phyloP scores from a whole-genome alignment of 92 coral and sea anemone species.

The Metridium senile region DNA sequence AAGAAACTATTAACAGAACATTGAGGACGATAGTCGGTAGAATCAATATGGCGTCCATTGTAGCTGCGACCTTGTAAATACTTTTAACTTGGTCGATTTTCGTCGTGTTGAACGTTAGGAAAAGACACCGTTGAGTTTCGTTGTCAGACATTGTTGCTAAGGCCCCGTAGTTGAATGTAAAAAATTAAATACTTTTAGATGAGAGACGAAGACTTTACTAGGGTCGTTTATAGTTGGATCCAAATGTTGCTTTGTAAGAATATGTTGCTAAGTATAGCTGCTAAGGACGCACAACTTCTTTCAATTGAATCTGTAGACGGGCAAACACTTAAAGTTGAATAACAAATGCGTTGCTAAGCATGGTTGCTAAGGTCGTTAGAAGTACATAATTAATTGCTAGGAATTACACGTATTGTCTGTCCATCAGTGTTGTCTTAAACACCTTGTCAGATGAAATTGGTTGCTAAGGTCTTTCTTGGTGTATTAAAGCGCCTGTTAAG shows the following conservation, averaged over 20 bases:
- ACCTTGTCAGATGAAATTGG: no score
- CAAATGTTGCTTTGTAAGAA: no score
- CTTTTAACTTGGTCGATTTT: slow-evolving; percentile 26
- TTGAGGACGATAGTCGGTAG: slow-evolving; percentile 29
- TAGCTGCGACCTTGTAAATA: slow-evolving; percentile 21
- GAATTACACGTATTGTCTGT: no score
- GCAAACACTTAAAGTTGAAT: no score
- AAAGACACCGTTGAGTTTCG: slow-evolving; percentile 22
- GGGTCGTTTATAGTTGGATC: no score
- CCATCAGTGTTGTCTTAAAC: no score
- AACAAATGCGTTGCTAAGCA: not conserved
- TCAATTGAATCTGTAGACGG: no score
- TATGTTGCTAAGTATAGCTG: no score
- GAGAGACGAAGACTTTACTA: no score
- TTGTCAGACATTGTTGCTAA: slow-evolving; percentile 6
- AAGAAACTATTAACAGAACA: slow-evolving; percentile 27
- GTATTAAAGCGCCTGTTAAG: not conserved
- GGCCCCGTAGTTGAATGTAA: not conserved
- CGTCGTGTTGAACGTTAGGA: slow-evolving; percentile 22
- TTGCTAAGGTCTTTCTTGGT: not conserved
- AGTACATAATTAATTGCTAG: no score
- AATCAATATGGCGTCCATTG: slow-evolving; percentile 19
- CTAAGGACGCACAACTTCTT: no score
- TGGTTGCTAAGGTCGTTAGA: not conserved
- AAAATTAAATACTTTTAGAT: no score